Evolutionary conservation across 2,797 vertebrate genomes (phyloP), one percentile per base, ranked within the genome.

Genomic region (Brotogeris chrysoptera): DNA sequence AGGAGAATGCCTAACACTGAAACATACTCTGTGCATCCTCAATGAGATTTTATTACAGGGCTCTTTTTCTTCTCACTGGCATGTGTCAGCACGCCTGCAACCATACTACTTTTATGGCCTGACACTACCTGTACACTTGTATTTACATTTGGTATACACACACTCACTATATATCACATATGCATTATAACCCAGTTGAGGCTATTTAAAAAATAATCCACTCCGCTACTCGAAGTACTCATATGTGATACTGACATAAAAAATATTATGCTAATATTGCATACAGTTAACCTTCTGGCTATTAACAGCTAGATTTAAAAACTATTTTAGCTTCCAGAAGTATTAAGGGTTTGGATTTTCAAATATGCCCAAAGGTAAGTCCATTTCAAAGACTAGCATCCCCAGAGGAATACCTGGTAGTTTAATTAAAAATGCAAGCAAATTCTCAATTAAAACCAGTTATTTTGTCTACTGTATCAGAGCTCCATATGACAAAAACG

Each of bases 21-120:
- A 97, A 96, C 96, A 89, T 92, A 96, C 96, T 95, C 97, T 96
- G 97, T 96, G 98, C 97, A 98, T 98, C 97, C 97, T 94, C 98
- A 98, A 97, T 97, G 97, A 98, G 98, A 96, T 98, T 98, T 97
- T 96, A 93, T 98, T 98, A 98, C 98, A 98, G 80, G 85, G 96
- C 96, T 93, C 94, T 96, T 96, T 98, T 98, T 97, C 97, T 96
- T 97, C 97, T 96, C 64, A 90, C 74, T 57, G 68, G 76, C 9
- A 3, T 90, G 93, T 91, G 90, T 92, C 94, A 74, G 78, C 83
- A 63, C 2, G 71, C 92, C 91, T 93, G 84, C 91, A 92, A 93
- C 78, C 85, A 60, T 57, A 87, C 88, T 30, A 46, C 74, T 91
- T 80, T 90, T 57, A 73, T 19, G n/a, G 39, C 53, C 61, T 59